Evolutionary conservation across 2,797 vertebrate genomes (phyloP), one percentile per base, ranked within the genome.

Genomic region (Acipenser oxyrinchus): DNA sequence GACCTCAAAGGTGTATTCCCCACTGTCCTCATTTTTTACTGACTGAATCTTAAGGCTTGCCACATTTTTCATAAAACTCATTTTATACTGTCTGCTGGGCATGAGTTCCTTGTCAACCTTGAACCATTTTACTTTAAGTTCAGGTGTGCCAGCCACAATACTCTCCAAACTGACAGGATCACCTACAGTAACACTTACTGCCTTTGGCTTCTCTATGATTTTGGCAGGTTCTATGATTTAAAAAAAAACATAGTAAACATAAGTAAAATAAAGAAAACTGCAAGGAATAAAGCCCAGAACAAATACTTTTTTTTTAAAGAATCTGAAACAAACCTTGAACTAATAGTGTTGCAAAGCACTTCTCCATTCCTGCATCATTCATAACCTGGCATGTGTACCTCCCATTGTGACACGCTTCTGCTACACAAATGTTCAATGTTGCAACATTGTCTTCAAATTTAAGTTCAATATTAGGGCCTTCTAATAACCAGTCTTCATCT

Each of bases 121-220:
- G 78, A 87, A 89, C 97, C 97, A 99, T 77, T 86, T 97, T 62
- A 95, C 90, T 80, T 84, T 92, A 72, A 99, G 92, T 77, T 98
- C 94, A 74, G 95, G 92, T 13, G 95, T 96, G 63, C 97, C 97
- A 3, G 83, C 89, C 60, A 99, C 93, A 66, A 92, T 93, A 75
- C 95, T 97, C 69, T 98, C 94, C 83, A 99, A 86, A 81, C 89
- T 97, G 75, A 98, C 91, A 0, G 95, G 95, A 77, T 99, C 95
- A 86, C 91, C 93, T 65, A 88, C 88, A 7, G 95, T 95, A 37
- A 96, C 96, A 78, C 93, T 93, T 50, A 97, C 86, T 61, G 91
- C 87, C 74, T 96, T 95, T 68, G 93, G 86, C 73, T 94, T 95
- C 85, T 99, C 96, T 83, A 89, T 80, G 76, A 99, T 97, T 81